A percentile compares a stretch with the other conserved stretches of the same genome.
These are phyloP conservation scores for Eilema sororculum DNA, from an alignment of 2,888 invertebrate species.

Conservation along the genomic window DNA sequence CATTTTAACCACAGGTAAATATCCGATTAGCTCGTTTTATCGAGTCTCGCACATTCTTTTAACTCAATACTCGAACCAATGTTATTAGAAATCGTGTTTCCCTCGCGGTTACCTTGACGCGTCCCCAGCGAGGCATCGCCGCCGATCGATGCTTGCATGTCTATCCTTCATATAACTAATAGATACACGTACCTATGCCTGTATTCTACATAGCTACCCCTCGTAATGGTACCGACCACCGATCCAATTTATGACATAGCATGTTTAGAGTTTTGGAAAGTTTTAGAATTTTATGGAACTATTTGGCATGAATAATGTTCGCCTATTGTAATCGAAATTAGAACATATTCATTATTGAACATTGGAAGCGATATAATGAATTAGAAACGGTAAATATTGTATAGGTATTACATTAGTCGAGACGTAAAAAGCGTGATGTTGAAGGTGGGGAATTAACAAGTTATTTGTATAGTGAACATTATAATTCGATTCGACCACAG, in stretches of 20 bases:
- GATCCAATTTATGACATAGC: conserved; percentile 8
- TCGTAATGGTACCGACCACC: not conserved
- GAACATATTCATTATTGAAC: not conserved
- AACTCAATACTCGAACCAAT: not conserved
- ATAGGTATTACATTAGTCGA: not conserved
- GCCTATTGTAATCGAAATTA: not conserved
- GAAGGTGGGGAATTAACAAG: not conserved
- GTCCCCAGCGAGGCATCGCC: not conserved
- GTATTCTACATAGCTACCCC: not conserved
- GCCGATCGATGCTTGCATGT: conserved; percentile 14
- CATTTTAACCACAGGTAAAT: no score
- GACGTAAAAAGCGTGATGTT: not conserved
- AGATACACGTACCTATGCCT: not conserved
- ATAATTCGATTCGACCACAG: not conserved
- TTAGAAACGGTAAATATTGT: not conserved
- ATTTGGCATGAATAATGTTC: not conserved
- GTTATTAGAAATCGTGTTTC: not conserved
- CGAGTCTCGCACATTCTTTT: not conserved
- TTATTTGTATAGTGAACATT: not conserved
- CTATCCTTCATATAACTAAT: not conserved
- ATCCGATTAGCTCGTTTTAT: not conserved
- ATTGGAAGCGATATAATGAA: not conserved
- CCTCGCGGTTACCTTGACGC: conserved; percentile 18
- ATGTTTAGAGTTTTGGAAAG: conserved; percentile 8
- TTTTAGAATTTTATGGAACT: conserved; percentile 2